These are phyloP conservation scores for Metellina segmentata DNA, from an alignment of 2,888 invertebrate species.

Conservation along the genomic window DNA sequence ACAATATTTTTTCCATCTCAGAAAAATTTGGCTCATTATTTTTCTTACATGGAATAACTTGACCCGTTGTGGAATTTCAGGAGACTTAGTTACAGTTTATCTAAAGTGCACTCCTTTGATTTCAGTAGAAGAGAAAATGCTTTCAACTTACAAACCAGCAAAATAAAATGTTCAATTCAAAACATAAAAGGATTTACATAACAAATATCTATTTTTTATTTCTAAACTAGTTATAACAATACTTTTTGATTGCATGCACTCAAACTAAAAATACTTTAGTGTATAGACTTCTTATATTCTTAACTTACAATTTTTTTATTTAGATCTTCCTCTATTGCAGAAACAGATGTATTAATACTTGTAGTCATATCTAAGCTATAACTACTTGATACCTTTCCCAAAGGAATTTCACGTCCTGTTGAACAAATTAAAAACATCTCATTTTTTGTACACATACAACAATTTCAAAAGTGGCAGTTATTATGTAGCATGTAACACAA, in stretches of 20 bases:
- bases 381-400: slow-evolving; percentile 58
- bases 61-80: too few relatives aligned
- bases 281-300: slow-evolving; percentile 12
- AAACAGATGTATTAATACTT: slow-evolving; percentile 55
- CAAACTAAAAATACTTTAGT: slow-evolving; percentile 25
- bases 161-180: not conserved
- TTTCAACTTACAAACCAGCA: too few relatives aligned
- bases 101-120: too few relatives aligned
- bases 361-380: slow-evolving; percentile 53
- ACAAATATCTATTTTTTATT: too few relatives aligned
- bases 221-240: not conserved
- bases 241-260: not conserved
- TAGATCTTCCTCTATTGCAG: slow-evolving; percentile 55
- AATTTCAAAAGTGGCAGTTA: not conserved
- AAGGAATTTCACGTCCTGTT: slow-evolving; percentile 58
- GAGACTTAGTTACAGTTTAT: too few relatives aligned
- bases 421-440: slow-evolving; percentile 49
- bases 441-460: slow-evolving; percentile 11
- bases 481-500: slow-evolving; percentile 17
- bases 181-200: not conserved
- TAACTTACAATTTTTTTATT: slow-evolving; percentile 64
- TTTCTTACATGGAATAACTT: too few relatives aligned
- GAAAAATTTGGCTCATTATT: too few relatives aligned
- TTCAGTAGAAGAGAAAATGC: too few relatives aligned
- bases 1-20: too few relatives aligned